A percentile compares a stretch with the other conserved stretches of the same genome.
Evolutionary conservation across 2,888 invertebrate species (phyloP).

Genomic region (Nephrotoma appendiculata): DNA sequence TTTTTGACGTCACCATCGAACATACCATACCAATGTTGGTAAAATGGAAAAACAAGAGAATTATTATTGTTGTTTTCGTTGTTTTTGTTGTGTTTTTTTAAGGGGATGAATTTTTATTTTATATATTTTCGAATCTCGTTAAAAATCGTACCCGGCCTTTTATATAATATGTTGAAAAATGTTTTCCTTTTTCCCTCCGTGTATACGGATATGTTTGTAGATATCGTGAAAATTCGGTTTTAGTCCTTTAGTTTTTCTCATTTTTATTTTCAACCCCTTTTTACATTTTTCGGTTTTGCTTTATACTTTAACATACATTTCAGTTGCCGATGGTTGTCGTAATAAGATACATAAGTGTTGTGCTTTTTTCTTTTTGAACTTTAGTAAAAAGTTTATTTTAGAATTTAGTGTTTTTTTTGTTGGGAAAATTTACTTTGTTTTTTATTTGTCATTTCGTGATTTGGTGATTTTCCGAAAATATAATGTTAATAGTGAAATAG

Average conservation of each 20-base stretch:
- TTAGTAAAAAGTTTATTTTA: background rate
- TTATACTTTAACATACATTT: background rate
- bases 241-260: background rate
- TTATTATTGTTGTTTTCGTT: background rate
- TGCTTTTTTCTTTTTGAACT: background rate
- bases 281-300: background rate
- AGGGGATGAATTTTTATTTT: background rate
- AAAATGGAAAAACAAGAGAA: background rate
- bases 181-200: background rate
- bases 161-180: background rate
- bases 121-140: background rate
- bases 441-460: background rate
- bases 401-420: background rate
- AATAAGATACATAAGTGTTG: background rate
- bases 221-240: background rate
- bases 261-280: background rate
- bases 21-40: background rate
- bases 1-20: constrained; percentile 1
- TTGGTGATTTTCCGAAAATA: background rate
- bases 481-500: background rate
- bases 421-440: background rate
- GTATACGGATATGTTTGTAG: background rate
- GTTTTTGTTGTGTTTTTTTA: background rate
- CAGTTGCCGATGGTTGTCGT: background rate
- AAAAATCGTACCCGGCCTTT: constrained; percentile 1